Conservation (phyloP, 2,888 invertebrate species). For the Drosophila yooni region DNA sequence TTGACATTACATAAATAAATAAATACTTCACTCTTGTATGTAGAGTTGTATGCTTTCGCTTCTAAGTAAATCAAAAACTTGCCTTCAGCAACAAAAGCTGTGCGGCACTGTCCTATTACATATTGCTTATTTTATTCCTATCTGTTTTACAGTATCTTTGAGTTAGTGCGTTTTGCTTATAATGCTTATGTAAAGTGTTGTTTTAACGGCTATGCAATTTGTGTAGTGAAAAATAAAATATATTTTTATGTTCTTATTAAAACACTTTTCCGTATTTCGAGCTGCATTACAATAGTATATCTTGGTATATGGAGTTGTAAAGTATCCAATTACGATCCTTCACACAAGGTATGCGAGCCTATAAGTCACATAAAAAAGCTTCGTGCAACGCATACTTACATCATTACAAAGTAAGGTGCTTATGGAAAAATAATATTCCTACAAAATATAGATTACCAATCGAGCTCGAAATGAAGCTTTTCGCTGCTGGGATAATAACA, state of each 20-base stretch:
- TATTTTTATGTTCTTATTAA: background rate
- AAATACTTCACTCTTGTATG: no score
- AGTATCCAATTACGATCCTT: background rate
- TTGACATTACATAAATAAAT: no score
- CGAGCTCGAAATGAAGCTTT: background rate
- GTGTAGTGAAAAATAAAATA: background rate
- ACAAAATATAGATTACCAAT: background rate
- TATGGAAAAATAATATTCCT: background rate
- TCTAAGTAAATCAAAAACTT: background rate
- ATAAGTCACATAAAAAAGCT: background rate
- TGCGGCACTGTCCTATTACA: background rate
- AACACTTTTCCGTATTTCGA: background rate
- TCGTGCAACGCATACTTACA: background rate
- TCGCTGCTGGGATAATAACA: background rate
- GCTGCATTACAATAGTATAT: background rate
- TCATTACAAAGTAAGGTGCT: background rate
- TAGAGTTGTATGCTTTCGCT: no score
- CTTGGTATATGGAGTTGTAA: background rate
- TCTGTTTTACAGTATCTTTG: background rate
- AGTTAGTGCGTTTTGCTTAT: background rate
- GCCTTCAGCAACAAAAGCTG: background rate
- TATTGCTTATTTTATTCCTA: background rate
- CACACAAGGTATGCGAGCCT: background rate
- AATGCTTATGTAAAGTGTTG: background rate
- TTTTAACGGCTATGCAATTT: background rate